Base-by-base conservation (phyloP, 1,140 invertebrate species). In the Nephila pilipes region DNA sequence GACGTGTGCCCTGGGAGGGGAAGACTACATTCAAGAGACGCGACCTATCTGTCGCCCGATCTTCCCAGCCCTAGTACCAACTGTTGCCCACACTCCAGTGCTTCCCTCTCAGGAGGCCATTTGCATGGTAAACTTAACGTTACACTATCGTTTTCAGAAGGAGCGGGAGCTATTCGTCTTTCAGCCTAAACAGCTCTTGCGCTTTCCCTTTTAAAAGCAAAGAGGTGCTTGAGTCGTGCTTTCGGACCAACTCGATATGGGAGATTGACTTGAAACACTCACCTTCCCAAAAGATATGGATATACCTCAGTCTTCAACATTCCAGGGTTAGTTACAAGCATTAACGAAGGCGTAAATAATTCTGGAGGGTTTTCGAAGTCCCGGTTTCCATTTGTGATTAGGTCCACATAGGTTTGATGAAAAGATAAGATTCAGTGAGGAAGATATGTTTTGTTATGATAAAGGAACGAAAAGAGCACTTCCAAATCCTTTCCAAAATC, bases 121-220 rank as follows among this genome's bases (percentile, higher is more conserved):
- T 93, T 87, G n/a, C 87, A 93, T 87, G 85, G 91, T 93, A 93
- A 93, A 93, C 91, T 93, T 87, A 93, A 75, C 65, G 81, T 60
- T 75, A 93, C 91, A 93, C 83, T 93, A 93, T 93, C 91, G 91
- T 87, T 93, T 93, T 93, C 83, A 54, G 57, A 38, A 87, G 46
- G 46, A 46, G 46, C 46, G 46, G 46, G 46, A 69, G 29, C 58
- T 46, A 88, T 75, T 75, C 69, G 69, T 75, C 69, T 75, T 75
- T 75, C 69, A 75, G 58, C 55, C 83, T 57, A 85, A 85, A 85
- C 83, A 85, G 83, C 57, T 75, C 69, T 79, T 55, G 20, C n/a
- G n/a, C 46, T 29, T 36, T 55, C 85, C 91, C 85, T 69, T 75
- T 20, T 58, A 32, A 87, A 93, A 93, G 79, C 63, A 93, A 93